Percentiles rank a stretch among this genome's conserved stretches.
phyloP scores from a whole-genome alignment of 2,888 invertebrate genomes.

The Agrenia bidenticulata region DNA sequence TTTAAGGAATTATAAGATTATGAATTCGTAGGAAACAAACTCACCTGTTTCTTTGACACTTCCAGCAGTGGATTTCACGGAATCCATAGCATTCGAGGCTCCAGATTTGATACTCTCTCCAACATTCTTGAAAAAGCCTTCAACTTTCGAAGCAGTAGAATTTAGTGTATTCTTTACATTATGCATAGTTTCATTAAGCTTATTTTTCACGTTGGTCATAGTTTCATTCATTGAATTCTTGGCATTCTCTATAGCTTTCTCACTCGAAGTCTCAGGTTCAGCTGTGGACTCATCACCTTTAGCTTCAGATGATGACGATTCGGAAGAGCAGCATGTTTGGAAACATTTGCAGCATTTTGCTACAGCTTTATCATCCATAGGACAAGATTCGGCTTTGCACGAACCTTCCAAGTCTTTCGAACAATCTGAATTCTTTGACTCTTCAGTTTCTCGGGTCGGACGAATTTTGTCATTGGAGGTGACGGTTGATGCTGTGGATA shows the following conservation, averaged over 20 bases:
- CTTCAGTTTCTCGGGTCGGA: too few relatives aligned
- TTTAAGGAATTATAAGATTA: too few relatives aligned
- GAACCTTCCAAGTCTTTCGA: slow-evolving; percentile 1
- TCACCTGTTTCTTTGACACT: slow-evolving; percentile 7
- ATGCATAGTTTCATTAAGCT: background rate
- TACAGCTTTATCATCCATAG: slow-evolving; percentile 19
- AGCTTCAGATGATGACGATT: background rate
- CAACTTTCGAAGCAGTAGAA: slow-evolving; percentile 1
- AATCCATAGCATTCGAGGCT: background rate
- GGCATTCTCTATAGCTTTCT: background rate
- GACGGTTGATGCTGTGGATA: too few relatives aligned
- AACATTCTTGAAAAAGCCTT: slow-evolving; percentile 16
- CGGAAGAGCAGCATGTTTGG: slow-evolving; percentile 18
- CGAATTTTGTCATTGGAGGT: too few relatives aligned
- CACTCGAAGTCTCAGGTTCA: background rate
- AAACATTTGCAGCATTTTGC: slow-evolving; percentile 33
- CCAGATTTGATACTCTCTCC: slow-evolving; percentile 9
- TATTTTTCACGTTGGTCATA: background rate
- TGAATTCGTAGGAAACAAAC: too few relatives aligned
- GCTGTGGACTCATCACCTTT: background rate
- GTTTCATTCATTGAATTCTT: too few relatives aligned
- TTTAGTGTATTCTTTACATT: background rate
- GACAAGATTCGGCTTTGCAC: slow-evolving; percentile 17
- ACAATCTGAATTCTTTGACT: too few relatives aligned
- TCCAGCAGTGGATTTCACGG: background rate